Evolutionary conservation across 2,797 vertebrate species (phyloP), one percentile per base, ranked within the genome.

Genomic region (Protosalanx chinensis): DNA sequence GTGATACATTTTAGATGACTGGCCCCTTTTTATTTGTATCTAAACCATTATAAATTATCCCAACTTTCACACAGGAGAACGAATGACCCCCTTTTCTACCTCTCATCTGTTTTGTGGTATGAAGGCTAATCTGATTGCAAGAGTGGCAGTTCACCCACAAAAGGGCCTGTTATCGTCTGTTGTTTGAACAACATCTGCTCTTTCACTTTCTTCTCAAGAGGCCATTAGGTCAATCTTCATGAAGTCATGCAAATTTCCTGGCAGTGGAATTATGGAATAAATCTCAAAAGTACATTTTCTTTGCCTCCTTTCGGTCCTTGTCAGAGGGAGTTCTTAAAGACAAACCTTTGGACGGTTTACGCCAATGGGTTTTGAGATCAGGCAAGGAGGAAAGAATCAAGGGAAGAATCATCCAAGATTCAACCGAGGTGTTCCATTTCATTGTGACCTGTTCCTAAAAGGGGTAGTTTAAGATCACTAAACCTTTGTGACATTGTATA

Each of bases 191-290:
- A 57, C 74, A 84, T 81, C 75, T 82, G 81, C 61, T 67, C 58
- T 71, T 29, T 70, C 20, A 0, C 60, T 69, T 59, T 57, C 60
- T 71, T 72, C 51, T 67, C 77, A 74, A 74, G 70, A 79, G 80
- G 83, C 77, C 64, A 37, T 74, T 74, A 74, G 68, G 66, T 81
- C 67, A 65, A 29, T 73, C 74, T 29, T 46, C 84, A 70, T 79
- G 71, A 75, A 82, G 77, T 80, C 64, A 71, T 81, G 73, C 82
- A 82, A 84, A 85, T 76, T 80, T 81, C 82, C 80, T 79, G 75
- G 20, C 72, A 0, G 12, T 12, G 10, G 41, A 46, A 46, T 46
- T 46, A 3, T 12, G 41, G 41, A 46, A 46, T 46, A 13, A 46
- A 46, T 46, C 41, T 46, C 7, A 46, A 46, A 46, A 46, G 41